phyloP scores from a whole-genome alignment of 2,888 invertebrate species.

The Lasiommata megera region DNA sequence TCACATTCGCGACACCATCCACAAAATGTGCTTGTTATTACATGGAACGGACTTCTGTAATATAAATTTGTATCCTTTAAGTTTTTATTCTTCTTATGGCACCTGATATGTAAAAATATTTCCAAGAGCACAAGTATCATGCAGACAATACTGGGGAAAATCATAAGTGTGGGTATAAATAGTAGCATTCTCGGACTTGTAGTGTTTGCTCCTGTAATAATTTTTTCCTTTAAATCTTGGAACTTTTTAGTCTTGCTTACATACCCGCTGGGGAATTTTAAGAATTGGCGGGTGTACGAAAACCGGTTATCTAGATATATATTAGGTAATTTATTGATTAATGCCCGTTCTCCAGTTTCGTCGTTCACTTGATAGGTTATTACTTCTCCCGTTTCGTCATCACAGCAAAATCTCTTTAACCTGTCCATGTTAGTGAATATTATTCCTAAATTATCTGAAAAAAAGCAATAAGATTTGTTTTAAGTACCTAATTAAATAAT shows the following conservation, averaged over 20 bases:
- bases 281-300: conserved; percentile 34
- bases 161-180: conserved; percentile 81
- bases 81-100: conserved; percentile 84
- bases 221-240: conserved; percentile 57
- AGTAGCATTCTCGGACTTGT: conserved; percentile 78
- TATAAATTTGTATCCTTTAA: conserved; percentile 80
- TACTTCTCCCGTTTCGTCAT: conserved; percentile 79
- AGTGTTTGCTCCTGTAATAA: conserved; percentile 60
- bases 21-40: conserved; percentile 85
- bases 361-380: conserved; percentile 62
- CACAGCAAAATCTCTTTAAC: conserved; percentile 51
- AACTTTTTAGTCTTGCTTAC: conserved; percentile 58
- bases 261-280: conserved; percentile 52
- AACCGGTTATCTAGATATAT: conserved; percentile 20
- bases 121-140: conserved; percentile 79
- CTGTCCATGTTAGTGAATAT: conserved; percentile 35
- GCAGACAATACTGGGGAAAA: conserved; percentile 78
- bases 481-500: too few species aligned
- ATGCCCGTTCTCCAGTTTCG: conserved; percentile 76
- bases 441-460: not conserved
- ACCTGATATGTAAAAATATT: conserved; percentile 83
- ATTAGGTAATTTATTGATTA: conserved; percentile 35
- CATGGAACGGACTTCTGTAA: conserved; percentile 86
- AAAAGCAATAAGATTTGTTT: not conserved
- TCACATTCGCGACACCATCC: conserved; percentile 84